phyloP scores from a whole-genome alignment of 2,113 vertebrate species.

The Jacana jacana region DNA sequence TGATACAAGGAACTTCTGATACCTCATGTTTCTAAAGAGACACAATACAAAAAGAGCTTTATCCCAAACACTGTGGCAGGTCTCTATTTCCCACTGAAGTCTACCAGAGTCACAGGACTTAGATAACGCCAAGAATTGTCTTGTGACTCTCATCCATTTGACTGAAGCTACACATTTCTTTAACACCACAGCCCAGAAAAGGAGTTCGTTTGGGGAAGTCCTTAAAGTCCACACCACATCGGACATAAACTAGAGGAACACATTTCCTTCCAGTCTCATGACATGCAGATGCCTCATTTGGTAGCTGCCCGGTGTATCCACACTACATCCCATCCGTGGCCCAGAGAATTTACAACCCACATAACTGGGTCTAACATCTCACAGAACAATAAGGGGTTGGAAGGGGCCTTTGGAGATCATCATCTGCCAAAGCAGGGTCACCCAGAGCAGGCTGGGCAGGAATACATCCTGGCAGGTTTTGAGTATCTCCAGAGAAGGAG shows the following conservation, averaged over 20 bases:
- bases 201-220: neutral
- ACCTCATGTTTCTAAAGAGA: neutral
- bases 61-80: neutral
- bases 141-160: neutral
- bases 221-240: accelerated
- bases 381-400: neutral
- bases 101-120: neutral
- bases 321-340: accelerated
- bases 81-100: neutral
- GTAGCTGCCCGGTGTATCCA: neutral
- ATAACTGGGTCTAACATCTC: neutral
- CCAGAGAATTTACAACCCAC: neutral
- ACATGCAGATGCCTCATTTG: accelerated
- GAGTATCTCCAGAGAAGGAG: neutral
- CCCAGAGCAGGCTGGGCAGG: neutral
- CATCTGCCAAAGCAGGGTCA: neutral
- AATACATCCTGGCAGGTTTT: neutral
- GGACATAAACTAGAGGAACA: neutral
- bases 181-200: neutral
- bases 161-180: neutral
- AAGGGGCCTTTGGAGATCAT: neutral
- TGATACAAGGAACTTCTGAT: accelerated
- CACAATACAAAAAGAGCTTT: neutral
- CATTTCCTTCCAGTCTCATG: neutral
- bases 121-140: neutral